Evolutionary conservation across 2,888 invertebrate species (phyloP), one percentile per base, ranked within the genome.

Genomic region (Drosophila prostipennis): DNA sequence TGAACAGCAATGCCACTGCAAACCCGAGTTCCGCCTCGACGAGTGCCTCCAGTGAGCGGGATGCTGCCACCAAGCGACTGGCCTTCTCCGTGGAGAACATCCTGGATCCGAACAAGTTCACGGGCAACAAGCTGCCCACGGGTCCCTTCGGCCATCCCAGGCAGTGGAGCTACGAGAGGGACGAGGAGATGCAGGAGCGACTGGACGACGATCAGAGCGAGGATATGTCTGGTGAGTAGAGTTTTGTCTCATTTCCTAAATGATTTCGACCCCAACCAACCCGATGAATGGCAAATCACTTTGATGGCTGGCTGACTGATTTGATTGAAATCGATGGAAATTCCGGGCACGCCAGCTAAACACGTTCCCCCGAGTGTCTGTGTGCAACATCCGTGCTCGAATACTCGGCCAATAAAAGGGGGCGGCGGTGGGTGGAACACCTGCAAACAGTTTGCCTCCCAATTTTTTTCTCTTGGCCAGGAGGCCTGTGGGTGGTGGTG

Each of bases 41-140:
- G 40, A 91, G 89, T 64, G 87, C 89, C 0, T 78, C 88, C 3
- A 88, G 89, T 57, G 92, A 92, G 55, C 90, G 92, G 19, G 92
- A 92, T 64, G 80, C 91, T 58, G 79, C 91, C 23, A 89, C 91
- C 26, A 92, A 92, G 73, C 95, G 94, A 78, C 94, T 97, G 74
- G 96, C 97, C 16, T 97, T 97, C 92, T 97, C 97, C 6, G 97
- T 97, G 23, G 97, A 97, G 92, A 97, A 97, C 90, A 97, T 97
- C 76, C 92, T 97, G 78, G 97, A 97, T 92, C 97, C 97, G 4
- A 97, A 95, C 85, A 97, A 97, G 93, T 97, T 97, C 91, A 97
- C 97, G 29, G 97, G 97, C 34, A 92, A 94, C 63, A 83, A 83
- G 64, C 29, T 88, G 69, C 74, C 79, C 43, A 89, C 76, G 2